phyloP scores from a whole-genome alignment of 1,140 invertebrate species.

The Matsumurasca onukii region DNA sequence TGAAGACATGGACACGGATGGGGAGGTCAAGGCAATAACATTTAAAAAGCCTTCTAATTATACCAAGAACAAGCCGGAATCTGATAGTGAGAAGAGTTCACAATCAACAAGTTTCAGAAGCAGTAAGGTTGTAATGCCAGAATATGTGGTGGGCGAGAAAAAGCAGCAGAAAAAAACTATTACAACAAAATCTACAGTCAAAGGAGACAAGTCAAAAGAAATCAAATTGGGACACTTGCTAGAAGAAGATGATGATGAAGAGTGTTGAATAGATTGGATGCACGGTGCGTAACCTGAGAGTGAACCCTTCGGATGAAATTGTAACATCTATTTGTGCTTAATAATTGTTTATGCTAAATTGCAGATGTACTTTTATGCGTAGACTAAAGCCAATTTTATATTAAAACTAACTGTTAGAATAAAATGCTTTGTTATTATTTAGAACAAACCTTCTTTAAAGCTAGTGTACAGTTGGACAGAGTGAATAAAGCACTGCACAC shows the following conservation, averaged over 20 bases:
- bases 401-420: too few relatives aligned
- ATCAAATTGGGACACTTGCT: conserved; percentile 36
- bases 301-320: too few relatives aligned
- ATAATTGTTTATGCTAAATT: too few relatives aligned
- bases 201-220: conserved; percentile 27
- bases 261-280: too few relatives aligned
- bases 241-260: conserved; percentile 38
- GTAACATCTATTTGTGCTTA: too few relatives aligned
- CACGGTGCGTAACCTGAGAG: too few relatives aligned
- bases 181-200: conserved; percentile 3
- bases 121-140: conserved; percentile 73
- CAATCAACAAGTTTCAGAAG: conserved; percentile 55
- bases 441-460: too few relatives aligned
- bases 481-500: too few relatives aligned
- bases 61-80: conserved; percentile 44
- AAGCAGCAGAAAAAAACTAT: conserved; percentile 48
- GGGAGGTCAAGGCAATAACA: conserved; percentile 36
- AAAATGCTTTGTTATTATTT: too few relatives aligned
- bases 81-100: conserved; percentile 46
- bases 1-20: conserved; percentile 42
- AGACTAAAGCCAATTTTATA: too few relatives aligned
- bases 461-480: too few relatives aligned
- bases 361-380: too few relatives aligned
- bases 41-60: conserved; percentile 38
- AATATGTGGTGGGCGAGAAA: conserved; percentile 76